Evolutionary conservation across 37 sponge, comb jelly and placozoan species (phyloP), one percentile per base, ranked within the genome.

Genomic region (Chondrilla cf. caribensis): DNA sequence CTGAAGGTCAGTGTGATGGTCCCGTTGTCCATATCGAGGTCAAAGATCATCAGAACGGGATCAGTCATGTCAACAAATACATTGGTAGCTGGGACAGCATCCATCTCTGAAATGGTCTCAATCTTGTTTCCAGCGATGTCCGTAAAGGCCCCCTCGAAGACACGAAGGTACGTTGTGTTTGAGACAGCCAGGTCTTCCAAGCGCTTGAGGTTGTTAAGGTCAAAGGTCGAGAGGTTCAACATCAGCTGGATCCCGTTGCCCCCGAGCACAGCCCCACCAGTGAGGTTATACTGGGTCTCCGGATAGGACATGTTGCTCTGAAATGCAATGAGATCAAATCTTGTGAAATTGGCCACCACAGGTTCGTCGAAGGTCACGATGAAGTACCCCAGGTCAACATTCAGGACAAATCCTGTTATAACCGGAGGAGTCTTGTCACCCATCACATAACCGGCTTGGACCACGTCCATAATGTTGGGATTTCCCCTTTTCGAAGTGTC

Each of bases 81-180:
- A 17, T 18, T 26, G 9, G 59, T 78, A 24, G 91, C 94, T 28
- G 66, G 79, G 0, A 94, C 81, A 51, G 95, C 87, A 70, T 47
- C 32, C 47, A 54, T 3, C 3, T 62, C 59, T 18, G 72, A 85
- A 42, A 79, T 35, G 28, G 84, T 37, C 9, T 44, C 81, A 2
- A 96, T 80, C 39, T 35, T 38, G 37, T 90, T 96, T 35, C 87
- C 86, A 8, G 91, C 86, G 85, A 90, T 89, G 80, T 96, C 97
- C 17, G 25, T 19, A 24, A 93, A 70, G 8, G 88, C 64, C 58
- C 79, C 58, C 9, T 43, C 22, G 36, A 82, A 86, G 24, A 94
- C 83, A 44, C 70, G 54, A 26, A 94, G 57, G 39, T 58, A 94
- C 1, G 89, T 83, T 31, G 89, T 81, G 58, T 90, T 75, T n/a